Base-by-base conservation (phyloP, 2,113 vertebrate species). In the Perognathus longimembris region DNA sequence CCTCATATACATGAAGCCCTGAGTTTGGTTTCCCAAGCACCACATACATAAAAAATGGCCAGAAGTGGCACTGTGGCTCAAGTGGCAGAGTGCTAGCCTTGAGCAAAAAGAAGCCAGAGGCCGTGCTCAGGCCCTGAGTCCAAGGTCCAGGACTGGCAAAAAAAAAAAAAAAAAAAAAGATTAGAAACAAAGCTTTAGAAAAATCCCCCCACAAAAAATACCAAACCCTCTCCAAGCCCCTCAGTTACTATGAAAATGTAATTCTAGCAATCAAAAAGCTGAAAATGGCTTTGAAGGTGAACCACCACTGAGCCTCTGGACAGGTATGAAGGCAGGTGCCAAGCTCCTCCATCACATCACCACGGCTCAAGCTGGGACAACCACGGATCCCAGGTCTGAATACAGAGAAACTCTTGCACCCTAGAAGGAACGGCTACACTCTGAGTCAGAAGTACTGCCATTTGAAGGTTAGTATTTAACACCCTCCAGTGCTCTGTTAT, bases 311-410 rank as follows among this genome's bases (percentile, higher is more conserved):
- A 34, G 32, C 38, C 45, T 12, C 24, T 1, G 22, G 40, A 28
- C 0, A 3, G 40, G 40, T 1, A 28, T 18, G 6, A 8, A 12
- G 5, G 63, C 11, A 42, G 0, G 12, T 17, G 36, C 32, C 1
- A 0, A 36, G 71, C 32, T 4, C 38, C 24, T 6, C 1, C 4
- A 57, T n/a, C 22, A 2, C 1, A 10, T 21, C 18, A 2, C 2
- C 1, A 1, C 0, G 7, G 22, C 1, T 14, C 40, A 50, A 15
- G 22, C 0, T n/a, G 24, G 9, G 32, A 34, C 15, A 5, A 14
- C 9, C 57, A 61, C 5, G 7, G 20, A 34, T 24, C 1, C 30
- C 34, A 61, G 74, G 50, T 30, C 11, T 40, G 73, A 85, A 20
- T 4, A 32, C 30, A 40, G 5, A 11, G 0, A 12, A 78, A 22